Evolutionary conservation across 2,888 invertebrate species (phyloP).

Genomic region (Heteromurus nitidus): DNA sequence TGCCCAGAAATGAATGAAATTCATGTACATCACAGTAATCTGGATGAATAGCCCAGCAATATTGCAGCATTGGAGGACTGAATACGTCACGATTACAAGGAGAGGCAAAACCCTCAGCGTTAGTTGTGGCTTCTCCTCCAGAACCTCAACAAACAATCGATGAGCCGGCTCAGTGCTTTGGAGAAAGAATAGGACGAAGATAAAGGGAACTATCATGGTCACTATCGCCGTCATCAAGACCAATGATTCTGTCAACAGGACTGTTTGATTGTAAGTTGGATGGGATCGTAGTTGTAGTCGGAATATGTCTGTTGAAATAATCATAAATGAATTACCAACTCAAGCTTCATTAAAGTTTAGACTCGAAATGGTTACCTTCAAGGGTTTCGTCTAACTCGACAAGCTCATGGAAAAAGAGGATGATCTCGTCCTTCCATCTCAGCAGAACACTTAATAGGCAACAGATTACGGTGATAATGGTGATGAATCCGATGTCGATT

Average conservation of each 20-base stretch:
- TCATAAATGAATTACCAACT: not conserved
- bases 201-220: not conserved
- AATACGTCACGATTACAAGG: not conserved
- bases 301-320: not conserved
- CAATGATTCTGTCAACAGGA: not conserved
- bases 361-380: constrained; percentile 24
- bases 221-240: not conserved
- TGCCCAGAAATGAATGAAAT: not conserved
- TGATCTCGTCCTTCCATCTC: not conserved
- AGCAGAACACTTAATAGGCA: not conserved
- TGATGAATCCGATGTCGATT: not conserved
- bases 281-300: not conserved
- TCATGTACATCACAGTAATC: not conserved
- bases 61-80: not conserved
- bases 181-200: constrained; percentile 7
- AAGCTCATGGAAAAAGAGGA: not conserved
- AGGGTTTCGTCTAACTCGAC: not conserved
- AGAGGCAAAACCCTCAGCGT: not conserved
- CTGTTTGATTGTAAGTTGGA: not conserved
- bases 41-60: not conserved
- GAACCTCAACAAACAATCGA: not conserved
- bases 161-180: not conserved
- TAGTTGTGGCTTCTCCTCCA: not conserved
- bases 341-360: not conserved
- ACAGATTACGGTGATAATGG: not conserved